These are phyloP conservation scores for Gryllus bimaculatus DNA, from an alignment of 1,140 invertebrate genomes.

Conservation along the genomic window DNA sequence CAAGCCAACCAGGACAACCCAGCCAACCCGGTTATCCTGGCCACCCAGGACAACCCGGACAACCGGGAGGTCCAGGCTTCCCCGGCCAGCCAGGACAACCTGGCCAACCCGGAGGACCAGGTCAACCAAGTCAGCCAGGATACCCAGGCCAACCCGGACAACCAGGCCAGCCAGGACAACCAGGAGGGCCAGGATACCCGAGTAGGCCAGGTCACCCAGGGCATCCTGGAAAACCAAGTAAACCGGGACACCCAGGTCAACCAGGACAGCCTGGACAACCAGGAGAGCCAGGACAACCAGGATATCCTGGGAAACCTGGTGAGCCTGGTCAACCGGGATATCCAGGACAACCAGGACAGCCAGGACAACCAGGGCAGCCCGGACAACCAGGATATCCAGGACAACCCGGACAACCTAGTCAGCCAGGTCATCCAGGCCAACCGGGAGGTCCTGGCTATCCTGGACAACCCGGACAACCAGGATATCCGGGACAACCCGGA, in stretches of 20 bases:
- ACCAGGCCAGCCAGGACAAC: constrained; percentile 17
- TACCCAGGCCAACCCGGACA: constrained; percentile 18
- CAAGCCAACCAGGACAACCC: constrained; percentile 15
- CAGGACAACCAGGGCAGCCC: neutral
- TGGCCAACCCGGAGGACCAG: constrained; percentile 20
- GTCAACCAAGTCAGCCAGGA: constrained; percentile 19
- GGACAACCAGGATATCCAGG: neutral
- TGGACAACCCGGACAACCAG: neutral
- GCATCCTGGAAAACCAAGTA: constrained; percentile 19
- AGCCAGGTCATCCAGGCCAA: neutral
- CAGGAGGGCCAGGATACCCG: constrained; percentile 20
- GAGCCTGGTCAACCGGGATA: neutral
- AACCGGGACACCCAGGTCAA: neutral
- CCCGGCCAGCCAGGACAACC: neutral
- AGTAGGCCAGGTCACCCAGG: constrained; percentile 17
- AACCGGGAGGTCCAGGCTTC: neutral
- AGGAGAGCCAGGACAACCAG: neutral
- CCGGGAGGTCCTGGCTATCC: neutral
- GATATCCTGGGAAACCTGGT: neutral
- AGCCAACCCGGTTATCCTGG: neutral
- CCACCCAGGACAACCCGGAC: neutral
- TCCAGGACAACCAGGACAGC: neutral
- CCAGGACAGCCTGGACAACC: neutral
- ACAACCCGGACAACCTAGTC: neutral
- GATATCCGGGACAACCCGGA: neutral